phyloP scores from a whole-genome alignment of 2,888 invertebrate species.

The Watsonalla cultraria region DNA sequence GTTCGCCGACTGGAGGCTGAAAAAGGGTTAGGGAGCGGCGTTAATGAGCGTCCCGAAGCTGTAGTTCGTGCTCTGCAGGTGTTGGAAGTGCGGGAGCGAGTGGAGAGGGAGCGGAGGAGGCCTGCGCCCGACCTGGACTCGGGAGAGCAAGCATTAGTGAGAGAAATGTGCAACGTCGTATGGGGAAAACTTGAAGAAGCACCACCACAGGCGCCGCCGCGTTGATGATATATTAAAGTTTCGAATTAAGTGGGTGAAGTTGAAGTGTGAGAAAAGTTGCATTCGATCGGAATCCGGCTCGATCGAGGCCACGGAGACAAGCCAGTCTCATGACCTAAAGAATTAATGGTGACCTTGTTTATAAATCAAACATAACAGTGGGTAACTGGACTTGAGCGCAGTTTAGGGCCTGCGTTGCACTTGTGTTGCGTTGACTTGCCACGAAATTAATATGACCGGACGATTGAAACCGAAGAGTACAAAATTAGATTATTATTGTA shows the following conservation, averaged over 20 bases:
- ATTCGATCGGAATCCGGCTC: constrained; percentile 59
- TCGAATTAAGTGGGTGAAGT: constrained; percentile 27
- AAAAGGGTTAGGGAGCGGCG: constrained; percentile 85
- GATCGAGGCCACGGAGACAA: constrained; percentile 63
- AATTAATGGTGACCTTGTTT: constrained; percentile 61
- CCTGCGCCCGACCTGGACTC: constrained; percentile 85
- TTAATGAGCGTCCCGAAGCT: constrained; percentile 90
- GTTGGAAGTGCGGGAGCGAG: constrained; percentile 91
- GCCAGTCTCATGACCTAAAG: constrained; percentile 64
- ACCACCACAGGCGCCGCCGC: constrained; percentile 79
- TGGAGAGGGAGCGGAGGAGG: constrained; percentile 84
- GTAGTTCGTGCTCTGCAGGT: constrained; percentile 96
- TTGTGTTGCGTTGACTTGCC: constrained; percentile 32
- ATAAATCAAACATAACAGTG: constrained; percentile 42
- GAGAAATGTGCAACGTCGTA: constrained; percentile 98
- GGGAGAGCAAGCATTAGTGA: constrained; percentile 93
- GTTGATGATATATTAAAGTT: constrained; percentile 35
- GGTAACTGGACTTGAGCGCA: constrained; percentile 29
- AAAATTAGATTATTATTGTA: constrained; percentile 38
- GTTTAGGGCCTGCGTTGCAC: constrained; percentile 26
- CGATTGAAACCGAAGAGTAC: constrained; percentile 49
- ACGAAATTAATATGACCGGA: constrained; percentile 12
- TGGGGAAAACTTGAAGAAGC: constrained; percentile 94
- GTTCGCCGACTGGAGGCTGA: constrained; percentile 91
- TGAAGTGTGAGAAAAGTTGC: constrained; percentile 39